A percentile compares a stretch with the other conserved stretches of the same genome.
Evolutionary conservation across 2,797 vertebrate genomes (phyloP).

Genomic region (Paramormyrops hopkinsi): DNA sequence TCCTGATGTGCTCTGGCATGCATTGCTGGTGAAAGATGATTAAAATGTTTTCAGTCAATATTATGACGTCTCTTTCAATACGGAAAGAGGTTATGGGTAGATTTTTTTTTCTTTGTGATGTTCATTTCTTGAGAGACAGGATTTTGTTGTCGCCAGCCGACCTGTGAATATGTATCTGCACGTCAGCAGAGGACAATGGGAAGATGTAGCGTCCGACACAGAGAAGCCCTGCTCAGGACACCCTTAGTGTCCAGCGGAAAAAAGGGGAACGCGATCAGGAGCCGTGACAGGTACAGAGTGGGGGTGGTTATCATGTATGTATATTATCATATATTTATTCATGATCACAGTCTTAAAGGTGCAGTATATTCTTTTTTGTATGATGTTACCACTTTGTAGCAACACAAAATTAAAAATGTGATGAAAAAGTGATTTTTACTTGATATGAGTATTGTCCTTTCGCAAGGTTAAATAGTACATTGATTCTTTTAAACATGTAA

Average conservation of each 20-base stretch:
- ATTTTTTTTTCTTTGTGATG: neutral
- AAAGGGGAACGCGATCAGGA: neutral
- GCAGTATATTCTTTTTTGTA: neutral
- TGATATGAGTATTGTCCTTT: neutral
- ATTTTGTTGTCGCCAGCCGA: too few relatives aligned
- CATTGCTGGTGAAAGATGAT: neutral
- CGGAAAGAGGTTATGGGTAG: neutral
- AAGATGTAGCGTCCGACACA: conserved; percentile 28
- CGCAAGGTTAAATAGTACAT: neutral
- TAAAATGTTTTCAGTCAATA: neutral
- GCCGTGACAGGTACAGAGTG: neutral
- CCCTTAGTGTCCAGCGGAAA: neutral
- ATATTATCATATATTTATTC: neutral
- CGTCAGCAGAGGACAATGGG: neutral
- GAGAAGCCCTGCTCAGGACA: neutral
- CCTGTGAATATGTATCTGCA: neutral
- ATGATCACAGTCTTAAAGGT: neutral
- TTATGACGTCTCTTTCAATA: neutral
- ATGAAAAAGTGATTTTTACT: neutral
- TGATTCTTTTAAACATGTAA: neutral
- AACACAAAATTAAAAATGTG: neutral
- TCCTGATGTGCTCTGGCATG: neutral
- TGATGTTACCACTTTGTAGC: neutral
- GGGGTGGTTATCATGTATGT: neutral
- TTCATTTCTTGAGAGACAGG: neutral